Base-by-base conservation (phyloP, 2,797 vertebrate genomes). In the Mus caroli region DNA sequence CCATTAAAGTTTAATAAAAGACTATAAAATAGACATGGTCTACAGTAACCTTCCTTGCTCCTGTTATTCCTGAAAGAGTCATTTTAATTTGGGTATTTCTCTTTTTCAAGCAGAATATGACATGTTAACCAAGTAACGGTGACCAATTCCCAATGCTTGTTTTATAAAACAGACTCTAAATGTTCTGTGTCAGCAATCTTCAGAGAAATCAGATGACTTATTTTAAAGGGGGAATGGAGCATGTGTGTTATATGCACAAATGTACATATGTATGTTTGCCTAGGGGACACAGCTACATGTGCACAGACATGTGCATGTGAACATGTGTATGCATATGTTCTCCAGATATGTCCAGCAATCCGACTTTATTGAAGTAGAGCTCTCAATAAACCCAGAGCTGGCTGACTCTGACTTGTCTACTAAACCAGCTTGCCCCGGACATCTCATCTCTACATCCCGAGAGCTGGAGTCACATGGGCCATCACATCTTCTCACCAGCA, bases 1-100 rank as follows among this genome's bases (percentile, higher is more conserved):
- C 87, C 64, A 83, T 90, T 92, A 91, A 95, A 87, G 46, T 91
- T 20, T 71, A 95, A 92, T 90, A n/a, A 82, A 96, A 94, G 62
- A 3, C 26, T 85, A 95, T 58, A 56, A 69, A 82, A 93, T 85
- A 94, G 96, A 95, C 71, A 24, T 20, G 56, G 17, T 78, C 6
- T 24, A 67, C 20, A 58, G 22, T 50, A 96, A 69, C 20, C 69
- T 85, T 94, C 78, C 67, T 69, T 95, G 79, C 60, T 58, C 20
- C 34, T 89, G 8, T 60, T 94, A 64, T 79, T 96, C 28, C 43
- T 90, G 54, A 95, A 91, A 91, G 3, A 94, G 88, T 92, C 88
- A 50, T 69, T 84, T 78, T 93, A 96, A 96, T 64, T 60, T 34
- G 78, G 52, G 40, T 13, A 67, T 10, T 84, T 84, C 77, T 60